Conservation (phyloP, 2,888 invertebrate species). For the Melanotus villosus region DNA sequence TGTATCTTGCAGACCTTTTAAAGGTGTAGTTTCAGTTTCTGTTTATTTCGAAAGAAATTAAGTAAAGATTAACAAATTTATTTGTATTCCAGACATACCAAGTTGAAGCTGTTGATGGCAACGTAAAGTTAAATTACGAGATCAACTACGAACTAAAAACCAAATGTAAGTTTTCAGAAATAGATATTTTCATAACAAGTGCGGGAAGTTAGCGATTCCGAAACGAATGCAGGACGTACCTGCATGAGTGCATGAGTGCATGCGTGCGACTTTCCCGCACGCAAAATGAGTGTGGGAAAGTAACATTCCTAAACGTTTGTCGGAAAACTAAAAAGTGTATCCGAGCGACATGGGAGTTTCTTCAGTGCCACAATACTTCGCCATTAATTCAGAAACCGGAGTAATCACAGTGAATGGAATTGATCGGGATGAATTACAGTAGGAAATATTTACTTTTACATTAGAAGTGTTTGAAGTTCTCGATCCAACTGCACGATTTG, state of each 20-base stretch:
- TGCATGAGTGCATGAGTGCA: no score
- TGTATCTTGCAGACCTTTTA: no score
- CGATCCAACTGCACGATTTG: conserved; percentile 49
- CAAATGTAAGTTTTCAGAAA: conserved; percentile 47
- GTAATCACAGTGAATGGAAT: conserved; percentile 61
- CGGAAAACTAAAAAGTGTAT: no score
- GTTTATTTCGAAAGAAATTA: no score
- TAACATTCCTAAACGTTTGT: no score
- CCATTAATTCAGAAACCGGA: conserved; percentile 57
- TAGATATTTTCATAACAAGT: no score
- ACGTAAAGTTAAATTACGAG: conserved; percentile 72
- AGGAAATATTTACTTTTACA: conserved; percentile 57
- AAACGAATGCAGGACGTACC: no score
- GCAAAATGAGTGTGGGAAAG: no score
- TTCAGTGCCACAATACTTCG: conserved; percentile 37
- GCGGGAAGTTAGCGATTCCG: no score
- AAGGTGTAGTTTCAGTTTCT: no score
- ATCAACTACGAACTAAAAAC: conserved; percentile 72
- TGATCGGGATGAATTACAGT: conserved; percentile 62
- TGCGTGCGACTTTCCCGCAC: no score
- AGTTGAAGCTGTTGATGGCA: conserved; percentile 73
- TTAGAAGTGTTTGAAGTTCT: conserved; percentile 63
- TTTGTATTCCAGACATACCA: conserved; percentile 15
- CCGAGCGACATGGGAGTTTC: neutral
- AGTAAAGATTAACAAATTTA: no score